Evolutionary conservation across 92 coral and sea anemone genomes (phyloP).

Genomic region (Montipora capitata): DNA sequence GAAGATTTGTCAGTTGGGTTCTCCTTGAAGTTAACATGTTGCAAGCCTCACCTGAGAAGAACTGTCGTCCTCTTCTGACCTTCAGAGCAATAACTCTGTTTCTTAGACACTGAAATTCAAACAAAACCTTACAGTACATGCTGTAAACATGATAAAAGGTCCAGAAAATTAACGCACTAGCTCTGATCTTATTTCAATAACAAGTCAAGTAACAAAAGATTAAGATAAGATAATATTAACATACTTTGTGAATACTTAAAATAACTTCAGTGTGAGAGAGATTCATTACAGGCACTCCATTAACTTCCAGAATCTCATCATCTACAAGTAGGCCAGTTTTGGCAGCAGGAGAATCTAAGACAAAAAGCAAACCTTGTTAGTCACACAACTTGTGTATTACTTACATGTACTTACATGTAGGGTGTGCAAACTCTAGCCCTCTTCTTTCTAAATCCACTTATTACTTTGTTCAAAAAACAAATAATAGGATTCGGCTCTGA

Average conservation of each 20-base stretch:
- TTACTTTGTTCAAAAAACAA: too few relatives aligned
- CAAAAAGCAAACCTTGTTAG: neutral
- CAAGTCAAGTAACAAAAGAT: too few relatives aligned
- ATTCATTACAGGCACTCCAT: constrained; percentile 84
- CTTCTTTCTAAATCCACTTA: too few relatives aligned
- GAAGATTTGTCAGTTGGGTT: too few relatives aligned
- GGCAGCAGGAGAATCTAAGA: constrained; percentile 92
- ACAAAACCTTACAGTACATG: too few relatives aligned
- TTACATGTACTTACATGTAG: too few relatives aligned
- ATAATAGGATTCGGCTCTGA: too few relatives aligned
- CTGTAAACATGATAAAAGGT: neutral
- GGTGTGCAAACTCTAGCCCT: too few relatives aligned
- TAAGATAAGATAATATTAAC: neutral
- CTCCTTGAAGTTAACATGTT: too few relatives aligned
- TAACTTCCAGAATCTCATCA: constrained; percentile 96
- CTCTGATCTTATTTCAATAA: too few relatives aligned
- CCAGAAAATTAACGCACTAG: too few relatives aligned
- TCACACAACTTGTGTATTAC: too few relatives aligned
- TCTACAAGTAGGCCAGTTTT: constrained; percentile 84
- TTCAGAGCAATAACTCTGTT: constrained; percentile 93
- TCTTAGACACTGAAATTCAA: constrained; percentile 80
- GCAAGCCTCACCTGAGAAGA: constrained; percentile 48
- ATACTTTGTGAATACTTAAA: constrained; percentile 93
- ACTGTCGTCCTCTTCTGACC: constrained; percentile 80
- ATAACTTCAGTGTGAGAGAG: constrained; percentile 94